A percentile compares a stretch with the other conserved stretches of the same genome.
These are phyloP conservation scores for Perodicticus potto DNA, from an alignment of 2,797 vertebrate genomes.

Conservation along the genomic window DNA sequence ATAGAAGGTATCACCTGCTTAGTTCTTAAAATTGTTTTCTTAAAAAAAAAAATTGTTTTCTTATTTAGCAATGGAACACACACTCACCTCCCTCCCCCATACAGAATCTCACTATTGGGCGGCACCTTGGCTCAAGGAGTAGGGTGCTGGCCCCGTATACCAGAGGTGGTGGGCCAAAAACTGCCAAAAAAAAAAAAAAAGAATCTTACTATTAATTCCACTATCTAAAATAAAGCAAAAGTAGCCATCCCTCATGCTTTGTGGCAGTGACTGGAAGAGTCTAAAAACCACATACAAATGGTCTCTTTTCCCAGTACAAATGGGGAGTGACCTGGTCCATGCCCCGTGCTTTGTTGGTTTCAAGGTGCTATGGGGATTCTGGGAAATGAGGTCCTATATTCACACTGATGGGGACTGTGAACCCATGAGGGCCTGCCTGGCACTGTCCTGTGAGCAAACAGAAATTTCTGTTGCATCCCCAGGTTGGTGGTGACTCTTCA, in stretches of 20 bases:
- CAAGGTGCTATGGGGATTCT: neutral
- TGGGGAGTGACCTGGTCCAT: neutral
- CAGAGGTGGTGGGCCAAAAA: too few relatives aligned
- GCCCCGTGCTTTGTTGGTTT: neutral
- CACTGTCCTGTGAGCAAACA: neutral
- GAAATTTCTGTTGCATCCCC: neutral
- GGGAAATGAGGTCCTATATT: neutral
- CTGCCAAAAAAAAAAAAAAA: neutral
- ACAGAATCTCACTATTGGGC: neutral
- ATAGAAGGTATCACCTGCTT: neutral
- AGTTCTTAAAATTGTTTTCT: neutral
- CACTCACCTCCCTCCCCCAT: rapidly evolving
- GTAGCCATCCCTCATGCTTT: neutral
- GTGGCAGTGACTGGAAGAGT: neutral
- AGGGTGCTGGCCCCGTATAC: too few relatives aligned
- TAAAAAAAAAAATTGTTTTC: neutral
- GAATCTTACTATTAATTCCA: neutral
- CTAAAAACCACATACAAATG: neutral
- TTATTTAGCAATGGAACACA: neutral
- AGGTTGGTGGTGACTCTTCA: neutral
- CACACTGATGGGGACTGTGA: rapidly evolving
- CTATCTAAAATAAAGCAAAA: neutral
- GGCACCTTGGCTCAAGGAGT: too few relatives aligned
- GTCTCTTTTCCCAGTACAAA: neutral
- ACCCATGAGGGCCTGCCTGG: neutral